Conservation (phyloP, 2,797 vertebrate genomes). For the Potorous gilbertii region DNA sequence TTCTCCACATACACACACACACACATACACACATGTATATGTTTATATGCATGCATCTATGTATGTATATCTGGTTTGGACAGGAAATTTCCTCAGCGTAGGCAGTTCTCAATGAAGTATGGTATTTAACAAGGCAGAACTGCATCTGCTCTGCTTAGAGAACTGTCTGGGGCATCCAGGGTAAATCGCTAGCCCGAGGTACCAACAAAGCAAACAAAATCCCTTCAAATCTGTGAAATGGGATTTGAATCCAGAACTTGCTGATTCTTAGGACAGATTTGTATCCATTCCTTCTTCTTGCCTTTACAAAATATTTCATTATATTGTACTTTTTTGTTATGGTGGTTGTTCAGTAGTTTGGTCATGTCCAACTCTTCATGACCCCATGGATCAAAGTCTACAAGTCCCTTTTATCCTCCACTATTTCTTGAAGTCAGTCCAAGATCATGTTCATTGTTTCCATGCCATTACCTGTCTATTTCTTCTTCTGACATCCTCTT, state of each 20-base stretch:
- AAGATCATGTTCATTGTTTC: not conserved
- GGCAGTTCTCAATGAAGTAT: not conserved
- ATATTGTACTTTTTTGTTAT: not conserved
- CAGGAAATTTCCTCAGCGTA: not conserved
- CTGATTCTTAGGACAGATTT: not conserved
- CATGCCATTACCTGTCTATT: not conserved
- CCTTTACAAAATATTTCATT: not conserved
- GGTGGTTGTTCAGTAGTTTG: not conserved
- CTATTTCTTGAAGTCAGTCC: not conserved
- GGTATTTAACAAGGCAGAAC: not conserved
- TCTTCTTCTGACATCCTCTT: not conserved
- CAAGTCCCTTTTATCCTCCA: not conserved
- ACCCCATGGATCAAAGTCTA: not conserved
- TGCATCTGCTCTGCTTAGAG: not conserved
- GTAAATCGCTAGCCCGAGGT: not conserved
- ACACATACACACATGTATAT: rapidly evolving
- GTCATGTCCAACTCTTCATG: not conserved
- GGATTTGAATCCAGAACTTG: not conserved
- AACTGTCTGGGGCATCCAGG: not conserved
- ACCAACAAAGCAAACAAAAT: not conserved
- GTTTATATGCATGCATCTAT: rapidly evolving
- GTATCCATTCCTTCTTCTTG: not conserved
- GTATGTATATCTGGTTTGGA: not conserved
- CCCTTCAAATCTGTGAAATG: not conserved
- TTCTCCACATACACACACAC: too few species aligned